Evolutionary conservation across 2,113 vertebrate genomes (phyloP).

Genomic region (Madoqua kirkii): DNA sequence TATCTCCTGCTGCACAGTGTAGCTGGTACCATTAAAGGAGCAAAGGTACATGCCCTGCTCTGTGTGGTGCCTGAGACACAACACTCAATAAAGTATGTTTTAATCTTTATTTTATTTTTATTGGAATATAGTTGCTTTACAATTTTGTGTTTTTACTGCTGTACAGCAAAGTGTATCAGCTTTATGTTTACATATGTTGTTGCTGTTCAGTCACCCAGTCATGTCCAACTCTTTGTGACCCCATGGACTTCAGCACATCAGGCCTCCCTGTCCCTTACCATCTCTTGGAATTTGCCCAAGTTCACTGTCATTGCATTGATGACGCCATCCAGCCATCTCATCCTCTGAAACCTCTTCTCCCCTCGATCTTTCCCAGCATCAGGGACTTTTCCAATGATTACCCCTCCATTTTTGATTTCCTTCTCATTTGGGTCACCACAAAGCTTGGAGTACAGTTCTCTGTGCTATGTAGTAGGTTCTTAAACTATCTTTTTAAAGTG

Average conservation of each 20-base stretch:
- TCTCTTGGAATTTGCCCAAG: not conserved
- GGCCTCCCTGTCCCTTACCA: not conserved
- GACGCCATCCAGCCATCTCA: not conserved
- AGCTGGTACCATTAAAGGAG: not conserved
- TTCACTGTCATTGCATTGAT: not conserved
- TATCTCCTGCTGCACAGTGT: not conserved
- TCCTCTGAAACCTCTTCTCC: not conserved
- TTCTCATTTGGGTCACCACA: not conserved
- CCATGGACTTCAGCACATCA: not conserved
- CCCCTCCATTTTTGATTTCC: not conserved
- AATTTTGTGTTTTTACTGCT: not conserved
- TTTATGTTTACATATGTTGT: not conserved
- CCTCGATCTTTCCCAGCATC: not conserved
- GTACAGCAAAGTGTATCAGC: not conserved
- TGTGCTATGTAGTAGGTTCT: not conserved
- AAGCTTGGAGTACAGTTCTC: not conserved
- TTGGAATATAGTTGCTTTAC: not conserved
- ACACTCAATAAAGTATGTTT: not conserved
- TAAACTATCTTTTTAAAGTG: not conserved
- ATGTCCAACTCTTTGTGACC: not conserved
- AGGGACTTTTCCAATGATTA: not conserved
- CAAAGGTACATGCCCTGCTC: not conserved
- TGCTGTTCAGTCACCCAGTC: not conserved
- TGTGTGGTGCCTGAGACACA: not conserved
- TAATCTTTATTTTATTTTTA: not conserved